These are phyloP conservation scores for Colletes latitarsis DNA, from an alignment of 1,140 invertebrate species.

Conservation along the genomic window DNA sequence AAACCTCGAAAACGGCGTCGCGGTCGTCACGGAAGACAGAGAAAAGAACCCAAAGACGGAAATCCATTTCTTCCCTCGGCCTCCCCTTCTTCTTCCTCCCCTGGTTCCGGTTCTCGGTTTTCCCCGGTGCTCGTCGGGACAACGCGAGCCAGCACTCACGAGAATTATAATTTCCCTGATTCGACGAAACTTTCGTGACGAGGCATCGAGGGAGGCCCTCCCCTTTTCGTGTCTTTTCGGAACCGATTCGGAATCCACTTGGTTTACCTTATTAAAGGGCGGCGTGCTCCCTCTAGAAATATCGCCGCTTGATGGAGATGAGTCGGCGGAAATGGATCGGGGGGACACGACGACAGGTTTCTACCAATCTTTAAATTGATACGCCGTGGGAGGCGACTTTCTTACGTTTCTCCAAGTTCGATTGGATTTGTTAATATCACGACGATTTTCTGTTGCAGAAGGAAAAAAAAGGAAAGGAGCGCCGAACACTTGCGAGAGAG, in stretches of 20 bases:
- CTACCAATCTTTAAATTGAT: constrained; percentile 2
- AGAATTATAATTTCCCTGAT: constrained; percentile 68
- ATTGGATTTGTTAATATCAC: neutral
- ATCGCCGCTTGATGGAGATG: constrained; percentile 54
- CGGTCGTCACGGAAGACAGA: too few relatives aligned
- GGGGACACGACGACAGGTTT: neutral
- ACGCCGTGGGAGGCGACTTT: neutral
- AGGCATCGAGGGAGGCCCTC: constrained; percentile 23
- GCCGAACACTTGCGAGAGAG: too few relatives aligned
- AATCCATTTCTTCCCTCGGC: neutral
- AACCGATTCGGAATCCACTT: constrained; percentile 30
- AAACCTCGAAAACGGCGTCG: neutral
- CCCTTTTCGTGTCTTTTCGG: constrained; percentile 9
- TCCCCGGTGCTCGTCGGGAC: neutral
- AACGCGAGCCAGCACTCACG: constrained; percentile 45
- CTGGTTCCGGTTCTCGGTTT: neutral
- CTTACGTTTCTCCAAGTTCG: neutral
- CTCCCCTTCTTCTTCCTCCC: neutral
- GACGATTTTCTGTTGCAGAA: too few relatives aligned
- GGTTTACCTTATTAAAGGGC: constrained; percentile 60
- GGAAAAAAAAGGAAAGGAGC: too few relatives aligned
- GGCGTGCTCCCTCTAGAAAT: constrained; percentile 18
- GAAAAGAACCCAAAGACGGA: too few relatives aligned
- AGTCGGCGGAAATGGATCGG: constrained; percentile 43
- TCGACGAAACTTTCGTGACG: constrained; percentile 58